These are phyloP conservation scores for Proteles cristata DNA, from an alignment of 2,113 vertebrate species.

Conservation along the genomic window DNA sequence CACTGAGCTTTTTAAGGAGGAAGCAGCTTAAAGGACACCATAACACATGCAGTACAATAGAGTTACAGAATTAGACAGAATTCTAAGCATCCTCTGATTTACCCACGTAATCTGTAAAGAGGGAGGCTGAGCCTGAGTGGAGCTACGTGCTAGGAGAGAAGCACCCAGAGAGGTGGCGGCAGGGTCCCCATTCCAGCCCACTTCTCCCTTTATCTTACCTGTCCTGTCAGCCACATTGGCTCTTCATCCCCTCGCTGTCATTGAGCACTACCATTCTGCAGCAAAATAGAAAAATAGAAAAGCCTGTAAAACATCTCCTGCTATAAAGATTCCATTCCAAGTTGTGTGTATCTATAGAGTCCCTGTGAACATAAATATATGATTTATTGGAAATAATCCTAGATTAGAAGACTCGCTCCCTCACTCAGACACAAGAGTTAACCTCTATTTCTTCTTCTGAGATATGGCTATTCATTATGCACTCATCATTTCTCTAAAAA, in stretches of 20 bases:
- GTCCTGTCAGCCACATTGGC: not conserved
- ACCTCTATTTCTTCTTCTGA: conserved; percentile 25
- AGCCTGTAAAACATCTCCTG: not conserved
- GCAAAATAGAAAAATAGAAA: not conserved
- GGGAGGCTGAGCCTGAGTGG: not conserved
- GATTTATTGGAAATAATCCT: conserved; percentile 25
- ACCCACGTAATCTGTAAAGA: not conserved
- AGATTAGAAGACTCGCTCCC: not conserved
- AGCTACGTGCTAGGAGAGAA: not conserved
- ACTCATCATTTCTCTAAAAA: conserved; percentile 26
- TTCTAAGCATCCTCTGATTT: not conserved
- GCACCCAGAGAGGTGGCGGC: fast-evolving
- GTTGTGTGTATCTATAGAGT: not conserved
- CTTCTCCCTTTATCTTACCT: not conserved
- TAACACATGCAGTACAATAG: not conserved
- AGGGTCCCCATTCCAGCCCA: not conserved
- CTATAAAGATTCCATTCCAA: not conserved
- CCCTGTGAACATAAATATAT: not conserved
- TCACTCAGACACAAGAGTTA: not conserved
- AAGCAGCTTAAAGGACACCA: not conserved
- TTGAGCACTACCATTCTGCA: not conserved
- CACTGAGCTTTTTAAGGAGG: not conserved
- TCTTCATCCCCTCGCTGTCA: not conserved
- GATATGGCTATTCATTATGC: not conserved
- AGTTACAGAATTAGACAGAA: not conserved